phyloP scores from a whole-genome alignment of 2,888 invertebrate genomes.

The Alentia gelatinosa region DNA sequence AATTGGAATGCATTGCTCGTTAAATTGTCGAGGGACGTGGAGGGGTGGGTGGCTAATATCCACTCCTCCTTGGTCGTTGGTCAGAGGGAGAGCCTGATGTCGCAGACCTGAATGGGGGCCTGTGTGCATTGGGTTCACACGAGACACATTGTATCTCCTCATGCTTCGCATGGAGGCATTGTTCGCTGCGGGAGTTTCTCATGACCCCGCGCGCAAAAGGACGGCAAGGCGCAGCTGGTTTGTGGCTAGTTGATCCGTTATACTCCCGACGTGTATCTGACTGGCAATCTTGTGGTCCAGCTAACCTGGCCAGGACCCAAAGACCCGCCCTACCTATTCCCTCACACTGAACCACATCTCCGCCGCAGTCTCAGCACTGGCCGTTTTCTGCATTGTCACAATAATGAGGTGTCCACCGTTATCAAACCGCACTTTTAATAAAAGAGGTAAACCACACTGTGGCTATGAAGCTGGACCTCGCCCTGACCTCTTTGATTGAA shows the following conservation, averaged over 20 bases:
- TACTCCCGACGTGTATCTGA: not conserved
- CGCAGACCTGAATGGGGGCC: not conserved
- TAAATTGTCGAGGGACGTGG: not conserved
- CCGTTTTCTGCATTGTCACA: not conserved
- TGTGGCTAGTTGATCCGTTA: conserved; percentile 1
- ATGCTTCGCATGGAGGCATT: not conserved
- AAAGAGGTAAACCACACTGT: not conserved
- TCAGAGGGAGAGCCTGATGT: not conserved
- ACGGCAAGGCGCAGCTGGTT: not conserved
- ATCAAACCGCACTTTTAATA: not conserved
- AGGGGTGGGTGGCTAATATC: not conserved
- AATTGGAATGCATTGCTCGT: conserved; percentile 1
- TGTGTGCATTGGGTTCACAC: not conserved
- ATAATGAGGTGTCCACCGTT: not conserved
- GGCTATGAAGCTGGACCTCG: not conserved
- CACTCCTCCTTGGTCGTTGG: not conserved
- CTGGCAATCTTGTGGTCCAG: not conserved
- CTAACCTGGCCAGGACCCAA: not conserved
- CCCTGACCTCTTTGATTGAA: not conserved
- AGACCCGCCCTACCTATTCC: not conserved
- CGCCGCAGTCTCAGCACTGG: not conserved
- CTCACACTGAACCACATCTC: too few species aligned
- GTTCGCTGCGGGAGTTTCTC: not conserved
- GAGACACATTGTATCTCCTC: not conserved
- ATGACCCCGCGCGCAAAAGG: not conserved